phyloP scores from a whole-genome alignment of 1,140 invertebrate species.

The Riptortus pedestris region DNA sequence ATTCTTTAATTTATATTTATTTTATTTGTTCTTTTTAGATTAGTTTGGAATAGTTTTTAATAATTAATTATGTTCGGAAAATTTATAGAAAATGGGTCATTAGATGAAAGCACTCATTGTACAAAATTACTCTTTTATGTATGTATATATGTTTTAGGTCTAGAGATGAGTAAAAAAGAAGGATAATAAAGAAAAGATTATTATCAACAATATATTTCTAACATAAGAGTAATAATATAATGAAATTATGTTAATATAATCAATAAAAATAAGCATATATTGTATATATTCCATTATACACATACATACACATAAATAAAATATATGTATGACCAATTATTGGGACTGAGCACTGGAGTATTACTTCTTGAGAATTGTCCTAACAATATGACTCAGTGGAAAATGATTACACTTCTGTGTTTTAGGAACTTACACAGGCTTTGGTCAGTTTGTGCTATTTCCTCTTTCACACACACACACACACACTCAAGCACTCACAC shows the following conservation, averaged over 20 bases:
- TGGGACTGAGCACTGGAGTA: conserved; percentile 18
- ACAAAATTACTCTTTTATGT: no score
- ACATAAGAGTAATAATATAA: not conserved
- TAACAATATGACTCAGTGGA: not conserved
- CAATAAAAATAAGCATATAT: no score
- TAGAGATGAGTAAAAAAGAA: not conserved
- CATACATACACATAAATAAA: not conserved
- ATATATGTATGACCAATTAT: no score
- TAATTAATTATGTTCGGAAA: no score
- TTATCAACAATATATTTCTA: conserved; percentile 15
- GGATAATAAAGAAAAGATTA: not conserved
- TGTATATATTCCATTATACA: no score
- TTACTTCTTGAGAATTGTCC: conserved; percentile 5
- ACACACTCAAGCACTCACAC: no score
- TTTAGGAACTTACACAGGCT: conserved; percentile 19
- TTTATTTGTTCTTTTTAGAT: no score
- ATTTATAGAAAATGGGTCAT: no score
- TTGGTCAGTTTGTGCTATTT: conserved; percentile 18
- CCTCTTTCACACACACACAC: not conserved
- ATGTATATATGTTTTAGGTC: no score
- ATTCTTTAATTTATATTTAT: no score
- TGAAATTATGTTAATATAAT: not conserved
- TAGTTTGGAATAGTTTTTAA: no score
- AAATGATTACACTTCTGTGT: conserved; percentile 10
- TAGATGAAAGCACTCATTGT: no score